Evolutionary conservation across 2,113 vertebrate species (phyloP).

Genomic region (Oxyura jamaicensis): DNA sequence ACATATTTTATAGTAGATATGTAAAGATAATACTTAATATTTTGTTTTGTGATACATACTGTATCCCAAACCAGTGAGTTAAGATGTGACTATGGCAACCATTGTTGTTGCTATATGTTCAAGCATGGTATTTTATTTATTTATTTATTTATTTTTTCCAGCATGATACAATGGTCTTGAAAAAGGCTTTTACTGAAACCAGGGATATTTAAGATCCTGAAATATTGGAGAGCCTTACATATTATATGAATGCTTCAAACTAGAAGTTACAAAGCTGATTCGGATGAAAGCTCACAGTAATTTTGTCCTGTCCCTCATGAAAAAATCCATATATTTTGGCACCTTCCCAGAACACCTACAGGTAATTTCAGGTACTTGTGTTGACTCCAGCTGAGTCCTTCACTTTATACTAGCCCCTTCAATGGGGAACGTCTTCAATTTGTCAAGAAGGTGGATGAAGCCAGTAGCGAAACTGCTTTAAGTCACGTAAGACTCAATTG

Average conservation of each 20-base stretch:
- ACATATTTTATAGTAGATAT: neutral
- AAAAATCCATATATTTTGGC: accelerated
- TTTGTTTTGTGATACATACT: neutral
- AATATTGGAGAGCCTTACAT: neutral
- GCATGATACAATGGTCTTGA: neutral
- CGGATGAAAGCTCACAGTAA: neutral
- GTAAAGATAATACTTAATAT: neutral
- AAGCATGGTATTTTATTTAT: neutral
- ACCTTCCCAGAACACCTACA: neutral
- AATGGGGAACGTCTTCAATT: neutral
- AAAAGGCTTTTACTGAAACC: neutral
- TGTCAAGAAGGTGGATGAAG: neutral
- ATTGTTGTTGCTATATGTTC: accelerated
- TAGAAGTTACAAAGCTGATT: neutral
- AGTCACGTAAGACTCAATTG: neutral
- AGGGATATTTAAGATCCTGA: neutral
- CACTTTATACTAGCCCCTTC: neutral
- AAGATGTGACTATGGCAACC: neutral
- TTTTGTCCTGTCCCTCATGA: neutral
- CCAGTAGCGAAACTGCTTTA: neutral
- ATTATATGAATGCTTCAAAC: neutral
- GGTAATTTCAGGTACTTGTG: neutral
- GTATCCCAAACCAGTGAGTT: neutral
- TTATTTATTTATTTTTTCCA: neutral
- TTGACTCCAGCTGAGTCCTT: neutral